These are phyloP conservation scores for Arvicanthis niloticus DNA, from an alignment of 2,113 vertebrate genomes.

Conservation along the genomic window DNA sequence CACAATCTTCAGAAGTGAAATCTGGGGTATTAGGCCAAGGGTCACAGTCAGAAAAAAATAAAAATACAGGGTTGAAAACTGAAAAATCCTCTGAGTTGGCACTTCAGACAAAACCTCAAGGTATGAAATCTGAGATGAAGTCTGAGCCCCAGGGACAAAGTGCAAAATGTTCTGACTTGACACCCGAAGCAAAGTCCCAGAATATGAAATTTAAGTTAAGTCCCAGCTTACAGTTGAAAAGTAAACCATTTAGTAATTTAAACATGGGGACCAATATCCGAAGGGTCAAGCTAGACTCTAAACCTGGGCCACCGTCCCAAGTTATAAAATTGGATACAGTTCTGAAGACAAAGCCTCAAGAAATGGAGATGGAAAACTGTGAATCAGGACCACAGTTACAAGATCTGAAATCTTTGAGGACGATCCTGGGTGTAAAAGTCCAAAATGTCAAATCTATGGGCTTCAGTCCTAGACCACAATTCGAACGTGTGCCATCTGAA, in stretches of 20 bases:
- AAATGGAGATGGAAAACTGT: too few relatives aligned
- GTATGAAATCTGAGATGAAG: slow-evolving; percentile 59
- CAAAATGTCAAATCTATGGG: slow-evolving; percentile 44
- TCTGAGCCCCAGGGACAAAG: slow-evolving; percentile 32
- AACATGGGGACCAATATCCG: neutral
- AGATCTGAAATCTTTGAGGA: slow-evolving; percentile 61
- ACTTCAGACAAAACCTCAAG: slow-evolving; percentile 41
- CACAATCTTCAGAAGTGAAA: neutral
- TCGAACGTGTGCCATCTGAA: slow-evolving; percentile 37
- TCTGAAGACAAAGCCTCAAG: too few relatives aligned
- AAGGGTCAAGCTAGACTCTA: slow-evolving; percentile 43
- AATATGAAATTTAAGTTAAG: slow-evolving; percentile 51
- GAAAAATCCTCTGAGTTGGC: slow-evolving; percentile 6
- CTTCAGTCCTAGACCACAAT: slow-evolving; percentile 6
- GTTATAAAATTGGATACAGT: too few relatives aligned
- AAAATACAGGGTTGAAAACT: slow-evolving; percentile 35
- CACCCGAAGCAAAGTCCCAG: slow-evolving; percentile 35
- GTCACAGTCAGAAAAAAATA: slow-evolving; percentile 37
- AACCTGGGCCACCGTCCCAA: neutral
- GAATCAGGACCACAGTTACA: neutral
- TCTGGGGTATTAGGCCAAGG: neutral
- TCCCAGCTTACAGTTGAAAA: slow-evolving; percentile 32
- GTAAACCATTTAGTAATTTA: slow-evolving; percentile 25
- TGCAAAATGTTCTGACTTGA: slow-evolving; percentile 57
- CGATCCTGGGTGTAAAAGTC: slow-evolving; percentile 42